Evolutionary conservation across 1,140 invertebrate species (phyloP).

Genomic region (Papilio dardanus): DNA sequence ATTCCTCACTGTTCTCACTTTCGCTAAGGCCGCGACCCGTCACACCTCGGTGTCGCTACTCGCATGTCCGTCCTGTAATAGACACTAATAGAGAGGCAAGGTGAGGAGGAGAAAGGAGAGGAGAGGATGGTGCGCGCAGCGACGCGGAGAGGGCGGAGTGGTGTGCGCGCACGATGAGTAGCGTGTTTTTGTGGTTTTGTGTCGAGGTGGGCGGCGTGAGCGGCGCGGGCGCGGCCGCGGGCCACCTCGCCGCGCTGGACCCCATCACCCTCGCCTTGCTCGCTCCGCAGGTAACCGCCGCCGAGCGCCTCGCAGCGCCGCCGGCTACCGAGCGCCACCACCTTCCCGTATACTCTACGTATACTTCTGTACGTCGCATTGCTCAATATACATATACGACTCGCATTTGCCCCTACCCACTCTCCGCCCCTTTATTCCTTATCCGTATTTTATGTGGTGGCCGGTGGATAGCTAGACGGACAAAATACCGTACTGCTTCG

Average conservation of each 20-base stretch:
- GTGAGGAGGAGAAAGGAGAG: background rate
- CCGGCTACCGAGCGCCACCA: conserved; percentile 45
- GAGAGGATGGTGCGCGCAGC: conserved; percentile 49
- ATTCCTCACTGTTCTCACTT: conserved; percentile 70
- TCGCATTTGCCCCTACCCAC: conserved; percentile 29
- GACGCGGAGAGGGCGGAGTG: conserved; percentile 58
- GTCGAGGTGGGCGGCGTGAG: conserved; percentile 81
- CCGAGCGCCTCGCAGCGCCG: conserved; percentile 55
- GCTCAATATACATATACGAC: conserved; percentile 8
- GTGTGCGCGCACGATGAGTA: conserved; percentile 76
- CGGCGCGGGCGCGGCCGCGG: conserved; percentile 74
- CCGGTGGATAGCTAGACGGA: conserved; percentile 65
- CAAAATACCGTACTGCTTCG: conserved; percentile 63
- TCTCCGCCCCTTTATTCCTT: conserved; percentile 38
- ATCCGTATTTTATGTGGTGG: conserved; percentile 50
- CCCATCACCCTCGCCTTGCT: conserved; percentile 78
- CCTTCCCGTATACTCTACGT: conserved; percentile 36
- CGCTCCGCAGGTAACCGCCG: conserved; percentile 77
- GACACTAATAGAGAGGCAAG: conserved; percentile 15
- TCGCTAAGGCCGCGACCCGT: conserved; percentile 72
- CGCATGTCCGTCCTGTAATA: conserved; percentile 58
- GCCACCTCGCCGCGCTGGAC: conserved; percentile 77
- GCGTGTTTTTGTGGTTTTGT: conserved; percentile 82
- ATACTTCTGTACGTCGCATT: conserved; percentile 35
- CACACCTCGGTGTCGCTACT: conserved; percentile 66